phyloP scores from a whole-genome alignment of 2,888 invertebrate genomes.

The Dyspetes luteomarginatus region DNA sequence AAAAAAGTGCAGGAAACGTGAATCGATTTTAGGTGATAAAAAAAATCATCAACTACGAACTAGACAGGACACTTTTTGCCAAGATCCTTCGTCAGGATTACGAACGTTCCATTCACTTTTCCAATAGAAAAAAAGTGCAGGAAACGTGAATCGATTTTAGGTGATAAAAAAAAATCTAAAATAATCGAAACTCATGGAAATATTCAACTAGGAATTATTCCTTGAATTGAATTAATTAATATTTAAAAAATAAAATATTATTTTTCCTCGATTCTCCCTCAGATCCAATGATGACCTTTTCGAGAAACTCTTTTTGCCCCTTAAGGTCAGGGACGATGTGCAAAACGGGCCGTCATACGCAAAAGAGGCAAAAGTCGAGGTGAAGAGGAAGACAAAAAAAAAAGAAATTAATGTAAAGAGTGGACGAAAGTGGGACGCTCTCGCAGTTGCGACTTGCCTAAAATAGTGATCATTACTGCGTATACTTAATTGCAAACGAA shows the following conservation, averaged over 20 bases:
- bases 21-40: too few species aligned
- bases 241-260: background rate
- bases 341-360: slow-evolving; percentile 34
- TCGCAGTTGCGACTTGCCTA: slow-evolving; percentile 38
- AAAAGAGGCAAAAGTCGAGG: slow-evolving; percentile 20
- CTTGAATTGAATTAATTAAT: too few species aligned
- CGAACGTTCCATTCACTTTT: slow-evolving; percentile 33
- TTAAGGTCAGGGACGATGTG: slow-evolving; percentile 41
- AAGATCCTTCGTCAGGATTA: slow-evolving; percentile 29
- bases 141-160: too few species aligned
- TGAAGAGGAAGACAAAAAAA: slow-evolving; percentile 19
- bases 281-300: background rate
- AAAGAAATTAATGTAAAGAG: slow-evolving; percentile 38
- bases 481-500: slow-evolving; percentile 40
- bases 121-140: background rate
- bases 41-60: too few species aligned
- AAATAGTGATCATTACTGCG: slow-evolving; percentile 61
- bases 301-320: slow-evolving; percentile 25
- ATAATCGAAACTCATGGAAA: too few species aligned
- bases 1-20: too few species aligned
- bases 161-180: too few species aligned
- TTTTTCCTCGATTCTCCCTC: background rate
- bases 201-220: too few species aligned
- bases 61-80: background rate
- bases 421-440: slow-evolving; percentile 60